Conservation (phyloP, 2,113 vertebrate genomes). For the Pseudorhombus dupliciocellatus region DNA sequence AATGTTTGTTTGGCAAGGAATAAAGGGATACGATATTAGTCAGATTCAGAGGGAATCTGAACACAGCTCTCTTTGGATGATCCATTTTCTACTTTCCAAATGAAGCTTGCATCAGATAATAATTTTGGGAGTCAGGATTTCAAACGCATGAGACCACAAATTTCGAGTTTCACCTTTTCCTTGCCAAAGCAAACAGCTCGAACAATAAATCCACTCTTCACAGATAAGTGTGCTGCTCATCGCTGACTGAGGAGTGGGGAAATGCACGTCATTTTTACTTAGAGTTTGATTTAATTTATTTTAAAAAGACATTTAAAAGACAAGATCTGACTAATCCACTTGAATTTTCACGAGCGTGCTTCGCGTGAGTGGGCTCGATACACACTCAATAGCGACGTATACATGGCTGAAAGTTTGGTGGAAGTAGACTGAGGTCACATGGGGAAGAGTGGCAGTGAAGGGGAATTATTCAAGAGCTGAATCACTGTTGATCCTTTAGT, state of each 20-base stretch:
- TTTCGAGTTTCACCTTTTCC: conserved; percentile 12
- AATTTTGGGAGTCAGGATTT: neutral
- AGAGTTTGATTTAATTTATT: neutral
- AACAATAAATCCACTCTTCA: conserved; percentile 15
- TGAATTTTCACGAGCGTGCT: conserved; percentile 40
- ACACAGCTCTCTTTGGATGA: neutral
- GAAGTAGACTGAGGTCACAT: conserved; percentile 45
- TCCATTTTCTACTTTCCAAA: neutral
- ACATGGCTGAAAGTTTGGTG: conserved; percentile 16
- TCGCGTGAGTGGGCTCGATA: conserved; percentile 1
- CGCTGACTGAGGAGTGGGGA: conserved; percentile 19
- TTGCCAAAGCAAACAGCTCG: conserved; percentile 30
- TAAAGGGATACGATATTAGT: neutral
- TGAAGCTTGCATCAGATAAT: neutral
- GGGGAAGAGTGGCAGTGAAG: conserved; percentile 38
- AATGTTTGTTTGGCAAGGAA: neutral
- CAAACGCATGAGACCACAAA: neutral
- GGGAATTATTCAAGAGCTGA: conserved; percentile 54
- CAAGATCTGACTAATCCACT: conserved; percentile 45
- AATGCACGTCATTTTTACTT: conserved; percentile 18
- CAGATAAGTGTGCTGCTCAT: conserved; percentile 3
- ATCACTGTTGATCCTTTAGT: conserved; percentile 61
- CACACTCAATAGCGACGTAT: conserved; percentile 23
- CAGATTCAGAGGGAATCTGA: neutral
- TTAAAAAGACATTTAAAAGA: conserved; percentile 27